These are phyloP conservation scores for Amblyopsis rosae DNA, from an alignment of 2,113 vertebrate genomes.

Conservation along the genomic window DNA sequence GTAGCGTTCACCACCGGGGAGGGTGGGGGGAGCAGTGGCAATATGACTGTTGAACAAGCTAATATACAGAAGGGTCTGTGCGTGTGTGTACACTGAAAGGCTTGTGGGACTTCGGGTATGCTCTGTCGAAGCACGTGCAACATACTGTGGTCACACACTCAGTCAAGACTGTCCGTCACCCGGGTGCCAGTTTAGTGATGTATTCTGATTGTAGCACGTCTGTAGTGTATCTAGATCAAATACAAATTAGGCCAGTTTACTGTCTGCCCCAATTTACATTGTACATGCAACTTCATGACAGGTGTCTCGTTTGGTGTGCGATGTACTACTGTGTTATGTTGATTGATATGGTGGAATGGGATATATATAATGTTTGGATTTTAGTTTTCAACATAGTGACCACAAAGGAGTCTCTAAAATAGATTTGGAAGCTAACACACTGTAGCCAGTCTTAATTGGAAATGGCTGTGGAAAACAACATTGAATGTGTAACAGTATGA, in stretches of 20 bases:
- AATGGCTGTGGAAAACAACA: too few species aligned
- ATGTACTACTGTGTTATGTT: background rate
- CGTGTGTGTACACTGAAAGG: background rate
- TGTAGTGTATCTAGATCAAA: slow-evolving; percentile 55
- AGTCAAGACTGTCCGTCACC: too few species aligned
- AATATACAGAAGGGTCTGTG: slow-evolving; percentile 45
- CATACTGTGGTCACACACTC: too few species aligned
- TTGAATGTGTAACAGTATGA: too few species aligned
- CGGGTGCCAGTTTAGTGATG: too few species aligned
- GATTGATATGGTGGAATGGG: background rate
- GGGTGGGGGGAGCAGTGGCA: slow-evolving; percentile 59
- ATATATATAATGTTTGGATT: too few species aligned
- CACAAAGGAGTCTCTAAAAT: too few species aligned
- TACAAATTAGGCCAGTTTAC: slow-evolving; percentile 61
- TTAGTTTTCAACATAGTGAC: too few species aligned
- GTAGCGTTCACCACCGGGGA: slow-evolving; percentile 43
- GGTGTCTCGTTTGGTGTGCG: slow-evolving; percentile 20
- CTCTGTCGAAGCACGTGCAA: too few species aligned
- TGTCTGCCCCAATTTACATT: slow-evolving; percentile 61
- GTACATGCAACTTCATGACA: slow-evolving; percentile 24
- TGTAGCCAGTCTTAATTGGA: too few species aligned
- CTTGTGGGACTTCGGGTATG: too few species aligned
- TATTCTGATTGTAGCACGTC: slow-evolving; percentile 1
- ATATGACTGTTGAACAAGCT: slow-evolving; percentile 53
- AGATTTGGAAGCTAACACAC: too few species aligned